Percentiles rank a stretch among this genome's conserved stretches.
phyloP scores from a whole-genome alignment of 2,888 invertebrate genomes.

The Bursaphelenchus okinawaensis region DNA sequence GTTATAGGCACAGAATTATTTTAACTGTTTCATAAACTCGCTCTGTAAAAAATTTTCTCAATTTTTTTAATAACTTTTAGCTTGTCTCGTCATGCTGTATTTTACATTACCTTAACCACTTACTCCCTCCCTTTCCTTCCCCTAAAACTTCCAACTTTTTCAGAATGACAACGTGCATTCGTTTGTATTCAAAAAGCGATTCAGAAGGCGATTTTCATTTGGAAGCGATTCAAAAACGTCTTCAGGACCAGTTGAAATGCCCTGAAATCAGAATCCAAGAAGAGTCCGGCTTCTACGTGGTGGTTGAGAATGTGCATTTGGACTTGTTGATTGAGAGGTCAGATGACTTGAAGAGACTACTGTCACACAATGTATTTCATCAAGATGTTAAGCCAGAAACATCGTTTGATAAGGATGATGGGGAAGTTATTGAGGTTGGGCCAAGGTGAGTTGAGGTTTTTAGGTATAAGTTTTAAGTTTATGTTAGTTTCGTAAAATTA shows the following conservation, averaged over 20 bases:
- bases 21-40: too few relatives aligned
- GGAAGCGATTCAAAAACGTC: background rate
- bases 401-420: conserved; percentile 18
- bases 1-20: too few relatives aligned
- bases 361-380: conserved; percentile 66
- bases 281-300: conserved; percentile 78
- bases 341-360: conserved; percentile 71
- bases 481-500: too few relatives aligned
- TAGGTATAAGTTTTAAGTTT: too few relatives aligned
- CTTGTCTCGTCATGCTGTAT: too few relatives aligned
- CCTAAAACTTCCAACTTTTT: too few relatives aligned
- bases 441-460: conserved; percentile 66
- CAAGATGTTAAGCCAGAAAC: conserved; percentile 32
- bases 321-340: conserved; percentile 58
- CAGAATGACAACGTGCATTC: background rate
- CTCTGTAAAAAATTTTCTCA: too few relatives aligned
- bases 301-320: conserved; percentile 58
- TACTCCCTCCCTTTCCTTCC: too few relatives aligned
- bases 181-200: background rate
- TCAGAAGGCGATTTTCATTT: background rate
- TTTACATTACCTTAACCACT: too few relatives aligned
- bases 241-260: background rate
- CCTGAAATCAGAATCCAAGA: conserved; percentile 60
- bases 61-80: too few relatives aligned
- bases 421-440: conserved; percentile 74